These are phyloP conservation scores for Heliconius hewitsoni DNA, from an alignment of 1,140 invertebrate genomes.

Conservation along the genomic window DNA sequence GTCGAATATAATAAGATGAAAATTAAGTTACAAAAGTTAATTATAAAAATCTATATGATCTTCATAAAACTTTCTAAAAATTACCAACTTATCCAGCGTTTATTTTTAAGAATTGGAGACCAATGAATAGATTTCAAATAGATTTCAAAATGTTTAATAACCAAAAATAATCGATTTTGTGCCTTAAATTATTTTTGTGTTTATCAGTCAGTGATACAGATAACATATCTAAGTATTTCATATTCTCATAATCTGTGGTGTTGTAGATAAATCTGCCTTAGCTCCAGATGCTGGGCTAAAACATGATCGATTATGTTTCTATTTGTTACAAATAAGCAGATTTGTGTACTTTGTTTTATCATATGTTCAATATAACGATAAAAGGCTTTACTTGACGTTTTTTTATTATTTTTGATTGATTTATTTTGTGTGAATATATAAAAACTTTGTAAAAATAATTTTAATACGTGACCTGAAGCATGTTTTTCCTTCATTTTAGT, in stretches of 20 bases:
- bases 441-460: not conserved
- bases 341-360: slow-evolving; percentile 7
- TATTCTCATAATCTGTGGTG: not conserved
- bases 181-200: not conserved
- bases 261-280: not conserved
- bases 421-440: not conserved
- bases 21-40: too few species aligned
- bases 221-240: not conserved
- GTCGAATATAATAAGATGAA: too few species aligned
- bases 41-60: too few species aligned
- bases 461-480: not conserved
- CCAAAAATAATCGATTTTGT: not conserved
- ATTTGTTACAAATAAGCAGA: slow-evolving; percentile 23
- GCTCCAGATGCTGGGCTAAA: slow-evolving; percentile 2
- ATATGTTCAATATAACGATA: not conserved
- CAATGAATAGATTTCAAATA: too few species aligned
- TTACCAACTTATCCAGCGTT: too few species aligned
- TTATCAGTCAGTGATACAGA: slow-evolving; percentile 1
- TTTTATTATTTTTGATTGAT: slow-evolving; percentile 6
- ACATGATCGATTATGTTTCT: slow-evolving; percentile 28
- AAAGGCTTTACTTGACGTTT: slow-evolving; percentile 3
- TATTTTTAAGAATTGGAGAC: too few species aligned
- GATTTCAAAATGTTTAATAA: not conserved
- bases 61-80: too few species aligned
- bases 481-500: not conserved